phyloP scores from a whole-genome alignment of 2,797 vertebrate species.

The Xyrichtys novacula region DNA sequence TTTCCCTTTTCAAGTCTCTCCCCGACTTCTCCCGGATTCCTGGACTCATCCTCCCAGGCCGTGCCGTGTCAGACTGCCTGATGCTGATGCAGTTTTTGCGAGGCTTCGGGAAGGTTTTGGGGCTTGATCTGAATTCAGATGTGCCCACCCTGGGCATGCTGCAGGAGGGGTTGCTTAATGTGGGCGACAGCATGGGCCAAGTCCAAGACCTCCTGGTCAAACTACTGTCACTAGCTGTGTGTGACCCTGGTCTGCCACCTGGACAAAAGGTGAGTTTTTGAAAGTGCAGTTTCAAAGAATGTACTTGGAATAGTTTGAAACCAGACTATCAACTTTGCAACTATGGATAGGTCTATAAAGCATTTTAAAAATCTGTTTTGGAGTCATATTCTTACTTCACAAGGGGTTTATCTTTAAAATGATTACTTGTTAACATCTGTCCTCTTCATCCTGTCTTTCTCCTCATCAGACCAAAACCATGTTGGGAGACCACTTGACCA shows the following conservation, averaged over 20 bases:
- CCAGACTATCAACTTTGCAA: no score
- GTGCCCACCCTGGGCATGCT: constrained; percentile 93
- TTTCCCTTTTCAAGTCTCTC: constrained; percentile 85
- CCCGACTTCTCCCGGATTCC: constrained; percentile 94
- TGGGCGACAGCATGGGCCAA: constrained; percentile 96
- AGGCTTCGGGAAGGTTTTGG: constrained; percentile 97
- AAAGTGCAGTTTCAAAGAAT: no score
- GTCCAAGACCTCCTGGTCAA: constrained; percentile 97
- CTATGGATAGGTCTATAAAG: no score
- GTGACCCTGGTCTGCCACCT: constrained; percentile 95
- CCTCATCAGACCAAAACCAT: constrained; percentile 93
- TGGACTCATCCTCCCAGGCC: constrained; percentile 93
- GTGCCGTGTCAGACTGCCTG: constrained; percentile 94
- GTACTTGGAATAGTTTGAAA: no score
- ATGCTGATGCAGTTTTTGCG: constrained; percentile 99
- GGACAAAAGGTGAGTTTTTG: constrained; percentile 90
- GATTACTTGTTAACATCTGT: no score
- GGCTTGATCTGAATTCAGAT: constrained; percentile 91
- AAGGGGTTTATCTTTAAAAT: no score
- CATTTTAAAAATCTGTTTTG: no score
- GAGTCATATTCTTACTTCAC: no score
- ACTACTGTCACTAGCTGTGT: constrained; percentile 94
- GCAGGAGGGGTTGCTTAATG: constrained; percentile 96
- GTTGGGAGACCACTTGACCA: constrained; percentile 96
- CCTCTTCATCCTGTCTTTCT: constrained; percentile 3